phyloP scores from a whole-genome alignment of 2,888 invertebrate species.

The Julus scandinavius region DNA sequence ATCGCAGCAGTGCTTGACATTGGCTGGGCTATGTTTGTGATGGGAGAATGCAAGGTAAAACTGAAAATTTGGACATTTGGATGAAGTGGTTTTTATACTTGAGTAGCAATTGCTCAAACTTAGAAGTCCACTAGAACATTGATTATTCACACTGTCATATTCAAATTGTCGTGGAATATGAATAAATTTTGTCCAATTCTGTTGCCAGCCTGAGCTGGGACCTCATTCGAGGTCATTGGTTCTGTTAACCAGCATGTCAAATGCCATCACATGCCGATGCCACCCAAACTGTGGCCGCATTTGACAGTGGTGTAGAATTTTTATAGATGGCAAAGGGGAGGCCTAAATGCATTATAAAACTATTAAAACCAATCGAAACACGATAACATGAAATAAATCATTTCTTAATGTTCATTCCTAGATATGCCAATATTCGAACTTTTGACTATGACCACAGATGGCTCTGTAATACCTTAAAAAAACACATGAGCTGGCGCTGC shows the following conservation, averaged over 20 bases:
- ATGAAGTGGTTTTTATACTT: no score
- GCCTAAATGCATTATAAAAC: neutral
- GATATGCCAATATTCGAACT: no score
- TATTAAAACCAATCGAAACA: neutral
- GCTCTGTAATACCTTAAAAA: neutral
- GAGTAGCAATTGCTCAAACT: no score
- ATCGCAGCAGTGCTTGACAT: neutral
- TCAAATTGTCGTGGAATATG: no score
- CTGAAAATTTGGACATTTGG: no score
- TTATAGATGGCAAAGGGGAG: neutral
- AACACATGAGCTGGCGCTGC: neutral
- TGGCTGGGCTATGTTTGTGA: neutral
- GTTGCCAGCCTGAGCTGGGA: neutral
- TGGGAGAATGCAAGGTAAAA: no score
- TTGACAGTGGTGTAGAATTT: neutral
- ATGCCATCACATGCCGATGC: neutral
- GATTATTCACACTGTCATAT: no score
- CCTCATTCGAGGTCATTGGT: neutral
- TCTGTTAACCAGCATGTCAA: neutral
- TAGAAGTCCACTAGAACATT: no score
- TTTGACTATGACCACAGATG: constrained; percentile 3
- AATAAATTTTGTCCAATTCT: no score
- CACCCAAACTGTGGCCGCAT: neutral
- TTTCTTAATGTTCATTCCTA: neutral
- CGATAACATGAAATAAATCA: neutral